Conservation (phyloP, 1,140 invertebrate genomes). For the Lasioglossum albipes region DNA sequence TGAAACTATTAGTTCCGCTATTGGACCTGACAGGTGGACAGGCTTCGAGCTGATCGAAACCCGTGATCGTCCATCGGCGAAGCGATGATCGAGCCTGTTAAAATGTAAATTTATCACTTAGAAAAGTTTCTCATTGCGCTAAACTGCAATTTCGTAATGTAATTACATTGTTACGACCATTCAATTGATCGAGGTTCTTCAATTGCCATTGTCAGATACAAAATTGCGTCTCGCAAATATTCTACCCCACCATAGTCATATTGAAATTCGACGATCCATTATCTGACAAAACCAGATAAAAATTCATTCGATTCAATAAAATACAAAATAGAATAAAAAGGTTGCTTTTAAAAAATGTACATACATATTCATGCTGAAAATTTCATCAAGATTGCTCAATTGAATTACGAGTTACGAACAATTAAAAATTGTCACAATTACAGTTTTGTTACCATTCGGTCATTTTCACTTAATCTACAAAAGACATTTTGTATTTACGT, state of each 20-base stretch:
- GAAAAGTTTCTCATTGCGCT: background rate
- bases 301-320: no score
- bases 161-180: background rate
- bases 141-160: background rate
- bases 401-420: no score
- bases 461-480: no score
- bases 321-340: no score
- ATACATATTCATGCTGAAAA: no score
- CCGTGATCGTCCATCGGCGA: background rate
- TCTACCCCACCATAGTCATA: background rate
- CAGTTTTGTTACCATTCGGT: no score
- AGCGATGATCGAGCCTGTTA: constrained; percentile 7
- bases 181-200: background rate
- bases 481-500: no score
- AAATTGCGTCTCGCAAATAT: background rate
- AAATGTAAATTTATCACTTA: background rate
- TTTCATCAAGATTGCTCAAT: no score
- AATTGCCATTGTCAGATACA: background rate
- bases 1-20: constrained; percentile 17
- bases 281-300: no score
- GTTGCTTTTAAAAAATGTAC: no score
- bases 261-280: background rate
- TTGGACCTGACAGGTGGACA: constrained; percentile 25
- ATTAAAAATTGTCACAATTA: no score
- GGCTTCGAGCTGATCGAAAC: constrained; percentile 3